Base-by-base conservation (phyloP, 2,113 vertebrate genomes). In the Pelusios castaneus region DNA sequence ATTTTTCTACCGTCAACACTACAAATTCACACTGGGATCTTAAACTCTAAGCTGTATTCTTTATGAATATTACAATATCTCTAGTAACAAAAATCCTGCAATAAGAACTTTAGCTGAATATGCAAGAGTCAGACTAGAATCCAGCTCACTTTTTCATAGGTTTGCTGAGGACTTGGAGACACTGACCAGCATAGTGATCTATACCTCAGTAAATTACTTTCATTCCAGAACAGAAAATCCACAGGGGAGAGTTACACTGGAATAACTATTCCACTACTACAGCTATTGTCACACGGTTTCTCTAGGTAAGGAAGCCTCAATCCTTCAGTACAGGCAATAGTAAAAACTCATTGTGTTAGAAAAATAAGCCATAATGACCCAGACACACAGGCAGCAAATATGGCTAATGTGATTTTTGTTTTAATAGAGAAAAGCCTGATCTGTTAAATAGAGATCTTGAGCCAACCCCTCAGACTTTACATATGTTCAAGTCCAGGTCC, bases 31-130 rank as follows among this genome's bases (percentile, higher is more conserved):
- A 95, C 85, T 82, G 82, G 88, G 92, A 92, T 92, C 91, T 97
- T 95, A 95, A 82, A 82, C 92, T 96, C 95, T 95, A 97, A 96
- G 82, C 79, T 95, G 94, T 93, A 85, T 94, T 95, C 94, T 97
- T 97, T 97, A 94, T 96, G 85, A 84, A 93, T 97, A 96, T 97
- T 98, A 94, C 96, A 97, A 93, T 78, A 92, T 90, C 51, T 79
- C 81, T 93, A 0, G 19, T 90, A 95, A 92, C 89, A 93, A 94
- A 93, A 93, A 49, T 77, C 3, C 12, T 6, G 73, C 63, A 79
- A 85, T 43, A 31, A 84, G 88, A 80, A 76, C 91, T 86, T n/a
- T 85, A 92, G 93, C 83, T 96, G 96, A 82, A 24, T 75, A 52
- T 38, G 51, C 0, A 43, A 89, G 67, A 86, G 13, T 55, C 25